A percentile compares a stretch with the other conserved stretches of the same genome.
Evolutionary conservation across 2,888 invertebrate genomes (phyloP).

Genomic region (Eretmocerus hayati): DNA sequence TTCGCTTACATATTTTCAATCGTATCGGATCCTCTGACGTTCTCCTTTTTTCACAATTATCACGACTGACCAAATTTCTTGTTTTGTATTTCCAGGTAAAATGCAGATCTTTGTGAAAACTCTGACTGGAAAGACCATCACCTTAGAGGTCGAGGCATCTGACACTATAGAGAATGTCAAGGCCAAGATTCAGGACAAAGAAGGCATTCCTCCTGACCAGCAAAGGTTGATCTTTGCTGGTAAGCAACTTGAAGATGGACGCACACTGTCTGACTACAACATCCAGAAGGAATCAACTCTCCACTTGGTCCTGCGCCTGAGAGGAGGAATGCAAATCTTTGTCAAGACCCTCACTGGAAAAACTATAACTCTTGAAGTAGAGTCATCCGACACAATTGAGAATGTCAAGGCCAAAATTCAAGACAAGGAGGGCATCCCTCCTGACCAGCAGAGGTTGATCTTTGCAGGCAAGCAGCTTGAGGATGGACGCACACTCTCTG

Average conservation of each 20-base stretch:
- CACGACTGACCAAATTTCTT: neutral
- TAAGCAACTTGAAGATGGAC: slow-evolving; percentile 87
- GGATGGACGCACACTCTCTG: slow-evolving; percentile 29
- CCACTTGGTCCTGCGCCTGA: slow-evolving; percentile 20
- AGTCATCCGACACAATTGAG: slow-evolving; percentile 30
- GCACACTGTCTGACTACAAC: slow-evolving; percentile 85
- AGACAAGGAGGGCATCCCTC: slow-evolving; percentile 32
- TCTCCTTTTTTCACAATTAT: neutral
- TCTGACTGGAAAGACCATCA: slow-evolving; percentile 29
- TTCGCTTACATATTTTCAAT: too few relatives aligned
- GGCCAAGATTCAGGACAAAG: slow-evolving; percentile 29
- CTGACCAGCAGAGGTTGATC: slow-evolving; percentile 31
- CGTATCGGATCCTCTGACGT: too few relatives aligned
- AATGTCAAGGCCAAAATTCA: slow-evolving; percentile 32
- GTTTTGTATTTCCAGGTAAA: slow-evolving; percentile 8
- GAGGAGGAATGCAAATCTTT: slow-evolving; percentile 49
- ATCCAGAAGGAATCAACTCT: slow-evolving; percentile 82
- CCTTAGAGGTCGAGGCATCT: slow-evolving; percentile 26
- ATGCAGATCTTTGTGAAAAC: slow-evolving; percentile 35
- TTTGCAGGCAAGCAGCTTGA: slow-evolving; percentile 33
- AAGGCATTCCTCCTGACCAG: slow-evolving; percentile 66
- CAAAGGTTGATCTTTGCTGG: slow-evolving; percentile 86
- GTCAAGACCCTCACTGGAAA: slow-evolving; percentile 51
- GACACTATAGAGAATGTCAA: slow-evolving; percentile 28
- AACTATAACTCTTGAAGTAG: slow-evolving; percentile 31